phyloP scores from a whole-genome alignment of 2,888 invertebrate species.

The Diaprepes abbreviatus region DNA sequence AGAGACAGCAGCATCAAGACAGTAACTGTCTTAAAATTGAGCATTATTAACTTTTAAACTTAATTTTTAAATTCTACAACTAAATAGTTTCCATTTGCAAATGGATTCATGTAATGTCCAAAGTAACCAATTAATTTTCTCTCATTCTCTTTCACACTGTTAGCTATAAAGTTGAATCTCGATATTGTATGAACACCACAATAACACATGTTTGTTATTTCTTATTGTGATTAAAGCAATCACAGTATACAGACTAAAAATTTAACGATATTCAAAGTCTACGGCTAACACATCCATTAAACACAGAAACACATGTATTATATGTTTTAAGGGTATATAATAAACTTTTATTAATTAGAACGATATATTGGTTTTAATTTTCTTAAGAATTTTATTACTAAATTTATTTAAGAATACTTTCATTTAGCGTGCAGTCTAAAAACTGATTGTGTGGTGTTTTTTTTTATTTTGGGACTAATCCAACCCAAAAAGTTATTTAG shows the following conservation, averaged over 20 bases:
- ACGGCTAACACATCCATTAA: constrained; percentile 66
- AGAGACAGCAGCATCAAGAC: constrained; percentile 40
- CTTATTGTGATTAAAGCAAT: constrained; percentile 65
- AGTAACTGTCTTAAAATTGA: constrained; percentile 32
- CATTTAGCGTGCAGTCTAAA: constrained; percentile 68
- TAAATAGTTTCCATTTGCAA: constrained; percentile 50
- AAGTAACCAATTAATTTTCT: constrained; percentile 35
- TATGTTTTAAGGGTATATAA: constrained; percentile 59
- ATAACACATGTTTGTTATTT: constrained; percentile 61
- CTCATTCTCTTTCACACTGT: constrained; percentile 56
- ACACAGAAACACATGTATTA: constrained; percentile 62
- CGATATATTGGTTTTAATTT: constrained; percentile 65
- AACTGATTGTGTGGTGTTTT: constrained; percentile 69
- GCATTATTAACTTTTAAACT: constrained; percentile 29
- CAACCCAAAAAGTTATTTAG: constrained; percentile 59
- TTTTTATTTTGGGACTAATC: constrained; percentile 48
- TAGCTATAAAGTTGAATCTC: constrained; percentile 63
- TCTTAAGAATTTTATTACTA: constrained; percentile 64
- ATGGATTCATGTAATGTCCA: constrained; percentile 35
- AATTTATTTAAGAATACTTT: constrained; percentile 67
- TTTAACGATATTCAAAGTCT: constrained; percentile 63
- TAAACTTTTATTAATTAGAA: constrained; percentile 65
- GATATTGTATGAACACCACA: constrained; percentile 67
- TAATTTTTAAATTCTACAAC: constrained; percentile 31
- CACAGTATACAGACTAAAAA: constrained; percentile 67